These are phyloP conservation scores for Urocolius indicus DNA, from an alignment of 2,113 vertebrate genomes.

Conservation along the genomic window DNA sequence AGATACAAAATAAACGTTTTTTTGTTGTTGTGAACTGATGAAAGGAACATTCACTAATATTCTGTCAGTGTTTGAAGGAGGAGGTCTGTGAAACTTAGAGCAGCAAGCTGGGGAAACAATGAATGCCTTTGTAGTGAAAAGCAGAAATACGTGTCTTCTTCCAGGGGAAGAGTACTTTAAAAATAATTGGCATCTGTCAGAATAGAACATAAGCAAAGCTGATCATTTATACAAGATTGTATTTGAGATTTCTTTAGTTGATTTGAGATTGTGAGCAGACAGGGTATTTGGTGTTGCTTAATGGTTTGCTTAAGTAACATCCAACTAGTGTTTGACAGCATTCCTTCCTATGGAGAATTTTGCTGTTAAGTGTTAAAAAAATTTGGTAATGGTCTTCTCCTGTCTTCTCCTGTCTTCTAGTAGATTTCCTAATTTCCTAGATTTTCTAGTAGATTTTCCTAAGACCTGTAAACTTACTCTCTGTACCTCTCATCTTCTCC, in stretches of 20 bases:
- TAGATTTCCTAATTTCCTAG: background rate
- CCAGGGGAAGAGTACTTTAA: background rate
- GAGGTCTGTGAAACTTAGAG: conserved; percentile 8
- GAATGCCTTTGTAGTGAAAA: conserved; percentile 33
- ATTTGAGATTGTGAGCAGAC: background rate
- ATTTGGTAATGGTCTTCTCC: background rate
- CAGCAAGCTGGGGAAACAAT: conserved; percentile 35
- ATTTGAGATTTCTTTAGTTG: background rate
- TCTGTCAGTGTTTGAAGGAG: conserved; percentile 29
- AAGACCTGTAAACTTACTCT: background rate
- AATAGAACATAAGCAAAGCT: background rate
- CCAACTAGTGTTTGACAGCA: background rate
- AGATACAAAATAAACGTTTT: conserved; percentile 37
- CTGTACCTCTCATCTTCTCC: background rate
- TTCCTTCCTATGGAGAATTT: background rate
- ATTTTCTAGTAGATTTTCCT: background rate
- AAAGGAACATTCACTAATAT: conserved; percentile 37
- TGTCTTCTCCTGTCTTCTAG: background rate
- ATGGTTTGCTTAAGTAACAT: background rate
- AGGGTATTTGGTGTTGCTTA: background rate
- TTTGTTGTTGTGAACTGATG: background rate
- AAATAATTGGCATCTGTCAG: background rate
- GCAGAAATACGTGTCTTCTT: background rate
- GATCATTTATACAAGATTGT: background rate
- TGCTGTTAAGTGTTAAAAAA: background rate